Evolutionary conservation across 2,113 vertebrate species (phyloP).

Genomic region (Thunnus maccoyii): DNA sequence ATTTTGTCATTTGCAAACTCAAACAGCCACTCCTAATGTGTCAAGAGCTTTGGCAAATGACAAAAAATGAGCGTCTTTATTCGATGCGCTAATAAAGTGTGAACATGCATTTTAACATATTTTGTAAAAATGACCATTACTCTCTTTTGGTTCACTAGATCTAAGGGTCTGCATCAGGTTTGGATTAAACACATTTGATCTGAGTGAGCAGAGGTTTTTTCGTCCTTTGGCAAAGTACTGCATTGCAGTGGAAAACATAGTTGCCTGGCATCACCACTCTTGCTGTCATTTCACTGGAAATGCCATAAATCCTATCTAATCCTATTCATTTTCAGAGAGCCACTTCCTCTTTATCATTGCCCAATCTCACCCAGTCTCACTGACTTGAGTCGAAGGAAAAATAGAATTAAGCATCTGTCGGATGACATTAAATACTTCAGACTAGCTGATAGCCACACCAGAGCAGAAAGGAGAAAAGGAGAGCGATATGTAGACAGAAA

Average conservation of each 20-base stretch:
- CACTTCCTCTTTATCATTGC: conserved; percentile 42
- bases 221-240: conserved; percentile 12
- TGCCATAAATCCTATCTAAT: conserved; percentile 50
- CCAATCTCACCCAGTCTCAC: conserved; percentile 9
- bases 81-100: neutral
- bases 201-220: neutral
- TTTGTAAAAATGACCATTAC: neutral
- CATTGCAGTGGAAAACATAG: conserved; percentile 43
- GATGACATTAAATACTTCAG: conserved; percentile 46
- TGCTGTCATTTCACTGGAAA: conserved; percentile 43
- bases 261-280: neutral
- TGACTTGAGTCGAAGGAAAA: conserved; percentile 17
- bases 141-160: neutral
- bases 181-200: conserved; percentile 20
- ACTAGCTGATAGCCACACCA: conserved; percentile 41
- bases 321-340: conserved; percentile 41
- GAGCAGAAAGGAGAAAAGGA: conserved; percentile 38
- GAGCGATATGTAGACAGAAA: conserved; percentile 23
- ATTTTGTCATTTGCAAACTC: neutral
- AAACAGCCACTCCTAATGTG: neutral
- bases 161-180: neutral
- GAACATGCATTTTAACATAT: too few species aligned
- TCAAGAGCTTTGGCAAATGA: neutral
- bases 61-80: neutral
- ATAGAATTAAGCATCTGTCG: conserved; percentile 34